These are phyloP conservation scores for Morbakka virulenta DNA, from an alignment of 30 jellyfish, hydroid and myxozoan species.

Conservation along the genomic window DNA sequence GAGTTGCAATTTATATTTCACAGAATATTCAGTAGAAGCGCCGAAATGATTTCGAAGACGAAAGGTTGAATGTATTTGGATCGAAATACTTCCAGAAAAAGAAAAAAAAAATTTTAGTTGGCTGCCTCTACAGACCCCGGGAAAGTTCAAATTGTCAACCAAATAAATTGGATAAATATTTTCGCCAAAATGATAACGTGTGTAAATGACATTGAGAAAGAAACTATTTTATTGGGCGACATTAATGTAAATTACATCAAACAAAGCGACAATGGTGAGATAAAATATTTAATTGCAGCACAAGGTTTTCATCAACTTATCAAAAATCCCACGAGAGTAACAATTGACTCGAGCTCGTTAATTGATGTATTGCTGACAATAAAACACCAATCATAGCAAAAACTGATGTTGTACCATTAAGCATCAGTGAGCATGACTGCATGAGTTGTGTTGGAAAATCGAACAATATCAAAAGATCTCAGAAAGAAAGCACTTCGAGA, in stretches of 20 bases:
- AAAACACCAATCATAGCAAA: too few relatives aligned
- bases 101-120: background rate
- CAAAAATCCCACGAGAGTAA: conserved; percentile 2
- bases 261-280: background rate
- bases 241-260: too few relatives aligned
- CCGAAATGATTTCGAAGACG: too few relatives aligned
- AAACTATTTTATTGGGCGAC: background rate
- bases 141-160: too few relatives aligned
- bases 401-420: too few relatives aligned
- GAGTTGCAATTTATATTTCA: too few relatives aligned
- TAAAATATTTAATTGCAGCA: background rate
- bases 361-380: conserved; percentile 4
- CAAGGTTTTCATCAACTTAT: too few relatives aligned
- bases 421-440: conserved; percentile 4
- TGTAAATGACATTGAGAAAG: background rate
- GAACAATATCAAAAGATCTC: background rate
- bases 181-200: too few relatives aligned
- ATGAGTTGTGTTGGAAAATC: background rate
- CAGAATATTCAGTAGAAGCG: too few relatives aligned
- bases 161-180: too few relatives aligned
- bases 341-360: background rate
- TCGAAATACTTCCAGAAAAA: too few relatives aligned
- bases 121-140: background rate
- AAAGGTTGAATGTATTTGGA: too few relatives aligned
- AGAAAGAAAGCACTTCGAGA: conserved; percentile 2